These are phyloP conservation scores for Coilia nasus DNA, from an alignment of 2,797 vertebrate species.

Conservation along the genomic window DNA sequence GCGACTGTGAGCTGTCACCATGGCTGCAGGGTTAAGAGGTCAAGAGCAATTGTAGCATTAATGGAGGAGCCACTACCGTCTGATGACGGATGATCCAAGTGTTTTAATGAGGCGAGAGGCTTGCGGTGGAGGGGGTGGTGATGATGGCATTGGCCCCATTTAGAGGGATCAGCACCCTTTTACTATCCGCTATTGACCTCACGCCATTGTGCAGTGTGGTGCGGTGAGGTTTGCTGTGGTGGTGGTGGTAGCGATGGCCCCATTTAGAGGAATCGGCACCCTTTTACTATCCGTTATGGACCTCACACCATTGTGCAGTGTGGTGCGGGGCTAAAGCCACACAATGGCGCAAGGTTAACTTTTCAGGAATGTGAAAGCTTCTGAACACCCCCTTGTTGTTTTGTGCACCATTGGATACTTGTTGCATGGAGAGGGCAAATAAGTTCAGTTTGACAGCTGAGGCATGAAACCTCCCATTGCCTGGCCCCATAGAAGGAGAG, in stretches of 20 bases:
- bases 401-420: not conserved
- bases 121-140: not conserved
- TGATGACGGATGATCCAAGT: slow-evolving; percentile 56
- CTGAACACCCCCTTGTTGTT: too few relatives aligned
- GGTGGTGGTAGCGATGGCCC: not conserved
- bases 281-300: not conserved
- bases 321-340: too few relatives aligned
- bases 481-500: too few relatives aligned
- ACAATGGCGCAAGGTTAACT: too few relatives aligned
- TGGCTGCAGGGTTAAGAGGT: slow-evolving; percentile 54
- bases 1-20: slow-evolving; percentile 14
- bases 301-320: not conserved
- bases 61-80: slow-evolving; percentile 37
- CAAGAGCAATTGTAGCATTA: slow-evolving; percentile 50
- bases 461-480: too few relatives aligned
- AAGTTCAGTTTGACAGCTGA: too few relatives aligned
- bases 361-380: too few relatives aligned
- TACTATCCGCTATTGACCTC: not conserved
- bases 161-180: not conserved
- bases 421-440: not conserved
- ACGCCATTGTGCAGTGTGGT: too few relatives aligned
- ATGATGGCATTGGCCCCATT: not conserved
- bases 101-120: slow-evolving; percentile 63
- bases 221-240: not conserved
- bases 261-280: too few relatives aligned